Evolutionary conservation across 1,140 invertebrate genomes (phyloP).

Genomic region (Trypoxylus dichotomus): DNA sequence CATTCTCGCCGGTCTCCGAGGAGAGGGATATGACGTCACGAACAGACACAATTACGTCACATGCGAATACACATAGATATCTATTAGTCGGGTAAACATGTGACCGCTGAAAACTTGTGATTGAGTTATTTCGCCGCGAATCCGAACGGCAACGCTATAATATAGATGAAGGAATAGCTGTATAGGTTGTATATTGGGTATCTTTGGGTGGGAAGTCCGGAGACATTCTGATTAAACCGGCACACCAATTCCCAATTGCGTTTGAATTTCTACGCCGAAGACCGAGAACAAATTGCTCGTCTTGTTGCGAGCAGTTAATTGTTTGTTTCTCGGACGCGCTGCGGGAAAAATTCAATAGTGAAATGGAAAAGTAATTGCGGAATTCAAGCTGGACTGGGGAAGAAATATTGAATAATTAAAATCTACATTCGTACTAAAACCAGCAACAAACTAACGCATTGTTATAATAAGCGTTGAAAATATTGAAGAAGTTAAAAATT

Average conservation of each 20-base stretch:
- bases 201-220: background rate
- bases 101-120: conserved; percentile 50
- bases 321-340: background rate
- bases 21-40: conserved; percentile 46
- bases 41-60: conserved; percentile 48
- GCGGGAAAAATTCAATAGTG: background rate
- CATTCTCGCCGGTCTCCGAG: conserved; percentile 29
- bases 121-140: conserved; percentile 44
- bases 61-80: conserved; percentile 49
- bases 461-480: too few relatives aligned
- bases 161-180: background rate
- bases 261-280: conserved; percentile 13
- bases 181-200: background rate
- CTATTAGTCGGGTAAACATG: conserved; percentile 48
- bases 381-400: background rate
- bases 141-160: background rate
- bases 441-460: too few relatives aligned
- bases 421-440: too few relatives aligned
- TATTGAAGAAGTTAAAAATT: too few relatives aligned
- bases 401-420: too few relatives aligned
- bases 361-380: background rate
- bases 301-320: conserved; percentile 14
- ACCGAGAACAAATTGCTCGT: background rate
- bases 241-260: conserved; percentile 10
- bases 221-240: conserved; percentile 18